A percentile compares a stretch with the other conserved stretches of the same genome.
Evolutionary conservation across 1,140 invertebrate species (phyloP).

Genomic region (Littorina saxatilis): DNA sequence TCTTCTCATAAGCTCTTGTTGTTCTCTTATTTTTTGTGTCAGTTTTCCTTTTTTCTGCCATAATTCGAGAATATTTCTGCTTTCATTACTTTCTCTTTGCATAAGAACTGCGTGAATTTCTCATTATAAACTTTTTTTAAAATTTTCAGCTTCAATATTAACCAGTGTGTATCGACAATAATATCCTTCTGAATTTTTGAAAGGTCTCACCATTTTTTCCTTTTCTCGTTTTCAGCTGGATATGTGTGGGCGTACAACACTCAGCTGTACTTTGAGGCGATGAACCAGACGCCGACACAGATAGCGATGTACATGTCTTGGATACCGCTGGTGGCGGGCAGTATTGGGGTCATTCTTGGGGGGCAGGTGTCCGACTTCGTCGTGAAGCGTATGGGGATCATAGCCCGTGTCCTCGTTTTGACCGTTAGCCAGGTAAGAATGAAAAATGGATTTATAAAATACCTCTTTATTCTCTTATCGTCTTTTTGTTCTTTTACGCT

Average conservation of each 20-base stretch:
- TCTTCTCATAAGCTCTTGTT: too few species aligned
- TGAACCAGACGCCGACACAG: constrained; percentile 66
- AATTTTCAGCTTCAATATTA: too few species aligned
- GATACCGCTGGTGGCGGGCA: constrained; percentile 83
- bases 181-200: too few species aligned
- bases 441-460: background rate
- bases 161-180: too few species aligned
- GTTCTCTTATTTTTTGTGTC: too few species aligned
- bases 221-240: constrained; percentile 63
- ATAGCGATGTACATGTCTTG: constrained; percentile 77
- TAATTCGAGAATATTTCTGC: too few species aligned
- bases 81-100: too few species aligned
- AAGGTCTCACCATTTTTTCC: too few species aligned
- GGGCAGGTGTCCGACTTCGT: constrained; percentile 93
- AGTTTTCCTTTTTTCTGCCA: too few species aligned
- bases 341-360: constrained; percentile 90
- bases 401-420: constrained; percentile 88
- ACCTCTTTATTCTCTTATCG: background rate
- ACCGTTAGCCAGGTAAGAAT: constrained; percentile 83
- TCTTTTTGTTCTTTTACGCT: too few species aligned
- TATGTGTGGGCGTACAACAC: constrained; percentile 78
- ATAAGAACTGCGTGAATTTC: too few species aligned
- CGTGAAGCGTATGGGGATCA: constrained; percentile 90
- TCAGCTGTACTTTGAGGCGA: constrained; percentile 74
- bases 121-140: too few species aligned